Evolutionary conservation across 2,113 vertebrate genomes (phyloP), one percentile per base, ranked within the genome.

Genomic region (Sakesphorus luctuosus): DNA sequence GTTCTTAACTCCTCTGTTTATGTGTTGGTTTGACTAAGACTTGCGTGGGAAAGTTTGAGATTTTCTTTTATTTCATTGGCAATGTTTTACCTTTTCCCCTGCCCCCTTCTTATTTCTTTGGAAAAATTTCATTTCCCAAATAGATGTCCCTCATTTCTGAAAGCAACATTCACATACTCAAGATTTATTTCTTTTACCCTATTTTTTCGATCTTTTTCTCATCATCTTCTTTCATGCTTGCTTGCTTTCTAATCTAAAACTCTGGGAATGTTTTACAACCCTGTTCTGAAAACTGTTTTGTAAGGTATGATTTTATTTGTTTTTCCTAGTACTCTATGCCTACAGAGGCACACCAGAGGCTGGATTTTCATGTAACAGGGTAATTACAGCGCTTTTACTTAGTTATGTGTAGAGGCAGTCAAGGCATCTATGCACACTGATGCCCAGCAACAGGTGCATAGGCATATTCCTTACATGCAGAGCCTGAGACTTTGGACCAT

Each of bases 41-140:
- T 96, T 97, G 95, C 75, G 35, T 94, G 95, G 78, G 94, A 97
- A 95, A 85, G 61, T 90, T 55, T 63, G 49, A 82, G 65, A 90
- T 88, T 80, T 93, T 89, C 36, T 91, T 85, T 86, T 94, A 77
- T 88, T 93, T 91, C 65, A 66, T 23, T 97, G 85, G 87, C 87
- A 86, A 44, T 8, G 26, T 86, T 94, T 97, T 90, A 94, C 87
- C 82, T 94, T 91, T 94, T 36, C 10, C 68, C 35, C 56, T 21
- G 0, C 26, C 35, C 47, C 40, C 47, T 90, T 36, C 59, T 78
- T 18, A 55, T 66, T 89, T 91, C 86, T 93, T 77, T 90, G 75
- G 72, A 93, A 47, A 84, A 55, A 88, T 84, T 94, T 90, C 29
- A 71, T 85, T 94, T 93, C 55, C 56, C 38, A 83, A 91, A 87